Conservation (phyloP, 2,797 vertebrate species). For the Ictinia mississippiensis region DNA sequence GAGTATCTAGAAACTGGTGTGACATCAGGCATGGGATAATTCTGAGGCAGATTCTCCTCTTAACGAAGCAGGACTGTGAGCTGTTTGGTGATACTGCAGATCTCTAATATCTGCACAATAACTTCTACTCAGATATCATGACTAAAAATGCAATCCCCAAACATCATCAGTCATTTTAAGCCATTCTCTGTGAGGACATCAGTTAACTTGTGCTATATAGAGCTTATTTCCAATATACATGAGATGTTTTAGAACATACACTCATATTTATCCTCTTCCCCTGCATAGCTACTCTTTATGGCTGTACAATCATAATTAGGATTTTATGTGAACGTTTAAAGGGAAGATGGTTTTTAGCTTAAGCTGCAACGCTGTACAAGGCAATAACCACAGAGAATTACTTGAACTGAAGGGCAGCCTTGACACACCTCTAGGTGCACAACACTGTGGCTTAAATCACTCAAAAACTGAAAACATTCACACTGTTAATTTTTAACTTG, state of each 20-base stretch:
- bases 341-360: not conserved
- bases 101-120: not conserved
- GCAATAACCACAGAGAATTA: not conserved
- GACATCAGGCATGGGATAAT: not conserved
- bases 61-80: not conserved
- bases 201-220: not conserved
- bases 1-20: not conserved
- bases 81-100: not conserved
- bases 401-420: not conserved
- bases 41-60: not conserved
- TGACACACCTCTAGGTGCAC: accelerated
- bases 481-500: conserved; percentile 4
- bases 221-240: not conserved
- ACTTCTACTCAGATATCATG: not conserved
- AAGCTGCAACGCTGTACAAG: not conserved
- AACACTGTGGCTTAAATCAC: not conserved
- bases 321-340: not conserved
- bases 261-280: not conserved
- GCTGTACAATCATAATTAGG: not conserved
- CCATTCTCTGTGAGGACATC: not conserved
- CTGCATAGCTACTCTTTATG: not conserved
- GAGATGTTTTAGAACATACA: not conserved
- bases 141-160: not conserved
- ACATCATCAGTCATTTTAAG: not conserved
- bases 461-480: not conserved